A percentile compares a stretch with the other conserved stretches of the same genome.
These are phyloP conservation scores for Tautogolabrus adspersus DNA, from an alignment of 2,113 vertebrate genomes.

Conservation along the genomic window DNA sequence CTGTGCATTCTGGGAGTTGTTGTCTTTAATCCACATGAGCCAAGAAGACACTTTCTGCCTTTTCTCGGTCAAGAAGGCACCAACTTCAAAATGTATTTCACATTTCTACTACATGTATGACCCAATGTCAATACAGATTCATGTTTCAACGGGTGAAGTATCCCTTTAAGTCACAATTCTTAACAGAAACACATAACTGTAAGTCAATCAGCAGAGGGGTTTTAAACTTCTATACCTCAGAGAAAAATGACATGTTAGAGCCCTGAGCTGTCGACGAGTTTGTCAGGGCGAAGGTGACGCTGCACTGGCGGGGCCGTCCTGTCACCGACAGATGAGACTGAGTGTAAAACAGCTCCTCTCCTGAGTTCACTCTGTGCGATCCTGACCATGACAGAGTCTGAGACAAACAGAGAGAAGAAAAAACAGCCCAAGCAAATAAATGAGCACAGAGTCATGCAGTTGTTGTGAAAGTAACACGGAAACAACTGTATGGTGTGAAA, in stretches of 20 bases:
- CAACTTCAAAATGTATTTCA: too few species aligned
- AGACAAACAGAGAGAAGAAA: neutral
- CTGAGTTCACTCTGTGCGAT: slow-evolving; percentile 83
- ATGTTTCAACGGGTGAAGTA: too few species aligned
- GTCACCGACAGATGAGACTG: slow-evolving; percentile 79
- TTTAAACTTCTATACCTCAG: slow-evolving; percentile 79
- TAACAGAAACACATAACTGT: neutral
- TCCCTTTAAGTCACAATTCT: neutral
- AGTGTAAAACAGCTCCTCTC: slow-evolving; percentile 83
- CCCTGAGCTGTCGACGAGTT: slow-evolving; percentile 77
- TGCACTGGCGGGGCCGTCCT: slow-evolving; percentile 68
- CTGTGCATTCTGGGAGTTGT: too few species aligned
- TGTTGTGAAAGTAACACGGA: neutral
- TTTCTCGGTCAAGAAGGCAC: too few species aligned
- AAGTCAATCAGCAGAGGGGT: neutral
- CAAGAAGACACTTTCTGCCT: too few species aligned
- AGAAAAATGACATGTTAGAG: slow-evolving; percentile 84
- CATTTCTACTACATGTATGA: too few species aligned
- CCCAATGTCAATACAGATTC: too few species aligned
- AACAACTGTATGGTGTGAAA: neutral
- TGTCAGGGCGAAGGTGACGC: slow-evolving; percentile 80
- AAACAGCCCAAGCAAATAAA: neutral
- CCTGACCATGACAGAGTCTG: slow-evolving; percentile 86
- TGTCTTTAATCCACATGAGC: too few species aligned
- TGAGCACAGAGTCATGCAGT: neutral